These are phyloP conservation scores for Indicator maculatus DNA, from an alignment of 2,113 vertebrate species.

Conservation along the genomic window DNA sequence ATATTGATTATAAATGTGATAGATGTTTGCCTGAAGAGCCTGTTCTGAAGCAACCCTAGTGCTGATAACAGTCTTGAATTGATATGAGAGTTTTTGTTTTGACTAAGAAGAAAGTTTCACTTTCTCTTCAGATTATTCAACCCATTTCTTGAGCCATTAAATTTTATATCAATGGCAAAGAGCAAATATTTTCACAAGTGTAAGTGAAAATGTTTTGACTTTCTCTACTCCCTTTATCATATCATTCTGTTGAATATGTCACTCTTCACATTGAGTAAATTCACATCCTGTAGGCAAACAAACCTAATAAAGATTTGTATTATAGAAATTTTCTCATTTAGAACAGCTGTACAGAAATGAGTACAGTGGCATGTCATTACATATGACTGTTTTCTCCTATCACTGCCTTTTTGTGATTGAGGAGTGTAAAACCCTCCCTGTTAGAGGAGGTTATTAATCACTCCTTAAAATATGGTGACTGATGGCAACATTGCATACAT, in stretches of 20 bases:
- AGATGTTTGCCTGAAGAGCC: not conserved
- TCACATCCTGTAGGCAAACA: not conserved
- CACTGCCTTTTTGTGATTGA: not conserved
- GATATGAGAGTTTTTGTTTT: not conserved
- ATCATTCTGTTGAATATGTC: not conserved
- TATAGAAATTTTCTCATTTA: not conserved
- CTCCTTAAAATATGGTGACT: not conserved
- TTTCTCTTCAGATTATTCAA: not conserved
- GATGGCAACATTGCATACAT: not conserved
- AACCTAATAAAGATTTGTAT: not conserved
- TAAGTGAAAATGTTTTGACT: not conserved
- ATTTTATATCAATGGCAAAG: not conserved
- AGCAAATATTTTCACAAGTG: not conserved
- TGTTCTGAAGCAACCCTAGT: not conserved
- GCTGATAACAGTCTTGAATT: not conserved
- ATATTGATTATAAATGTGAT: rapidly evolving
- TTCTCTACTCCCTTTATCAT: not conserved
- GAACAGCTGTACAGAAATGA: not conserved
- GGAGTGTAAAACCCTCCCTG: not conserved
- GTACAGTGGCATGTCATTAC: not conserved
- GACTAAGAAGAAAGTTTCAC: not conserved
- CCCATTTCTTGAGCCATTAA: not conserved
- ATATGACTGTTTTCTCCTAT: not conserved
- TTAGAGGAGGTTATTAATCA: not conserved
- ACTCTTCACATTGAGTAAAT: not conserved